Base-by-base conservation (phyloP, 2,797 vertebrate species). In the Carcharodon carcharias region DNA sequence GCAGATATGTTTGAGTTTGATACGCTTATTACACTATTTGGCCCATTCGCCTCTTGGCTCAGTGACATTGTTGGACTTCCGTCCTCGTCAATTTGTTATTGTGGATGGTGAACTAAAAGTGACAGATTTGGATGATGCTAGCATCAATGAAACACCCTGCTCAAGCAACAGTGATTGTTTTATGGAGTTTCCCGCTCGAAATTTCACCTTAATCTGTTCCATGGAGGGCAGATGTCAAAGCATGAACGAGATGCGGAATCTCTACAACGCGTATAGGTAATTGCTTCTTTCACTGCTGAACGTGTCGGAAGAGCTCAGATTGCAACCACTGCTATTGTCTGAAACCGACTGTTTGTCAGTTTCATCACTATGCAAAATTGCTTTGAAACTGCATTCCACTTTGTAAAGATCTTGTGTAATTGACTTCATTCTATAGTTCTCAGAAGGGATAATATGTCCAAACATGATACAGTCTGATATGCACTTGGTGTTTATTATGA, bases 231-330 rank as follows among this genome's bases (percentile, higher is more conserved):
- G 97, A 97, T 99, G 98, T 45, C 97, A 98, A 96, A 98, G 96
- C 96, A 98, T 99, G 97, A 99, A 99, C 0, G 98, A 99, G 97
- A 99, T 98, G 97, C 98, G 98, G 96, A 99, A 99, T 97, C 98
- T 99, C 96, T 99, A 99, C 97, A 99, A 99, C 0, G 98, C 98
- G 96, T 99, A 99, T 97, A 98, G 98, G 98, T 99, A 96, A 1
- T 77, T n/a, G 50, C 67, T 77, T 71, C 67, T 71, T 73, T 95
- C 67, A 95, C 94, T 73, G 45, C 69, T 73, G 94, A 58, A 95
- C 31, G 6, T 56, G 94, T n/a, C 12, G 56, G 65, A 2, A 54
- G 69, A 95, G 94, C 69, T 95, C 94, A 73, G 45, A 77, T 73
- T 95, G 67, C 94, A 95, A 35, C 65, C 28, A 58, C 69, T 54